phyloP scores from a whole-genome alignment of 1,140 invertebrate genomes.

The Tyrophagus putrescentiae region DNA sequence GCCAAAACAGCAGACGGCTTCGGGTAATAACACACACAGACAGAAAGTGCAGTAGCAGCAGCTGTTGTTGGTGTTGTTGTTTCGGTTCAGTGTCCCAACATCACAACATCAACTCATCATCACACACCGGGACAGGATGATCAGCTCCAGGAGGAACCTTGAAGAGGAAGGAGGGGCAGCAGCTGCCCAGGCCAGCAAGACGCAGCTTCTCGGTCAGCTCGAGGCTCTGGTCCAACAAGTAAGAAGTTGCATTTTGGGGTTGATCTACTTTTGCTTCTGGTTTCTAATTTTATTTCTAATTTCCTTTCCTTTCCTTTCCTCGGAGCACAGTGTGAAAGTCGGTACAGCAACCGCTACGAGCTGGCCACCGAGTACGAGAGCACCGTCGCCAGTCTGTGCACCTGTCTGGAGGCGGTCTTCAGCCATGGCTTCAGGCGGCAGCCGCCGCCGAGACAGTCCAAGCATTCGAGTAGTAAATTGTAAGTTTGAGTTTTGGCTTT shows the following conservation, averaged over 20 bases:
- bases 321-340: conserved; percentile 36
- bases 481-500: neutral
- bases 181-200: no score
- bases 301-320: conserved; percentile 21
- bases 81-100: no score
- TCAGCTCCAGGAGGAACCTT: no score
- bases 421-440: conserved; percentile 11
- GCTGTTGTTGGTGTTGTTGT: no score
- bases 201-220: neutral
- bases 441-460: neutral
- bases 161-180: no score
- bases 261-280: conserved; percentile 20
- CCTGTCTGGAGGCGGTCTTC: conserved; percentile 2
- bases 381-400: conserved; percentile 25
- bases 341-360: conserved; percentile 67
- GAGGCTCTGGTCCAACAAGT: neutral
- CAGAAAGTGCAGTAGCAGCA: no score
- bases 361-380: conserved; percentile 68
- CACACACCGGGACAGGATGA: no score
- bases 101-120: no score
- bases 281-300: conserved; percentile 9
- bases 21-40: no score
- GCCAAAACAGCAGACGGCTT: no score
- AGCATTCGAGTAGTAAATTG: conserved; percentile 15
- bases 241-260: neutral